Conservation (phyloP, 2,797 vertebrate genomes). For the Malurus splendens region DNA sequence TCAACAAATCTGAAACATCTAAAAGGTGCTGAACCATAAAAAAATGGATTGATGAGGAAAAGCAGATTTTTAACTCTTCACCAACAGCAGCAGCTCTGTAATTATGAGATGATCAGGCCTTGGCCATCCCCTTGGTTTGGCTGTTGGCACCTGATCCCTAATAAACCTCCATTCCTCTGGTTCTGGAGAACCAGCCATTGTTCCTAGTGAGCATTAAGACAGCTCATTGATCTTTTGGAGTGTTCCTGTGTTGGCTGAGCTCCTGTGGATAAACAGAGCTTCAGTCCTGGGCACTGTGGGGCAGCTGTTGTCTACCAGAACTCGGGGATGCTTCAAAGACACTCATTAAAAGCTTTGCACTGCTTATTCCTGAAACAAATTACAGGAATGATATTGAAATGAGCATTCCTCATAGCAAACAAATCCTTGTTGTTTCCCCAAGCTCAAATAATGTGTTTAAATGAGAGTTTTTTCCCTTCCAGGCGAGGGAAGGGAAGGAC, state of each 20-base stretch:
- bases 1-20: not conserved
- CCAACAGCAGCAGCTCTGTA: not conserved
- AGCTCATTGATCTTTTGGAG: not conserved
- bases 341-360: not conserved
- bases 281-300: rapidly evolving
- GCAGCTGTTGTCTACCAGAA: not conserved
- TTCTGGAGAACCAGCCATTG: not conserved
- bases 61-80: not conserved
- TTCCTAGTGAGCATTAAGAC: not conserved
- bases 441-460: not conserved
- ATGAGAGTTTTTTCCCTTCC: not conserved
- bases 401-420: rapidly evolving
- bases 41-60: not conserved
- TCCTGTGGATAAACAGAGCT: not conserved
- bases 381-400: not conserved
- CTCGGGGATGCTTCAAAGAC: not conserved
- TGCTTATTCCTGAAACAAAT: not conserved
- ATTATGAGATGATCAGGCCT: rapidly evolving
- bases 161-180: rapidly evolving
- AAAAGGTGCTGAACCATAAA: not conserved
- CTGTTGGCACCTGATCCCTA: not conserved
- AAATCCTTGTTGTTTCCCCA: not conserved
- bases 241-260: rapidly evolving
- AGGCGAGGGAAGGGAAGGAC: constrained; percentile 93
- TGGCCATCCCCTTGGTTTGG: not conserved